A percentile compares a stretch with the other conserved stretches of the same genome.
Conservation (phyloP, 2,888 invertebrate genomes). For the Clistopyga incitator region DNA sequence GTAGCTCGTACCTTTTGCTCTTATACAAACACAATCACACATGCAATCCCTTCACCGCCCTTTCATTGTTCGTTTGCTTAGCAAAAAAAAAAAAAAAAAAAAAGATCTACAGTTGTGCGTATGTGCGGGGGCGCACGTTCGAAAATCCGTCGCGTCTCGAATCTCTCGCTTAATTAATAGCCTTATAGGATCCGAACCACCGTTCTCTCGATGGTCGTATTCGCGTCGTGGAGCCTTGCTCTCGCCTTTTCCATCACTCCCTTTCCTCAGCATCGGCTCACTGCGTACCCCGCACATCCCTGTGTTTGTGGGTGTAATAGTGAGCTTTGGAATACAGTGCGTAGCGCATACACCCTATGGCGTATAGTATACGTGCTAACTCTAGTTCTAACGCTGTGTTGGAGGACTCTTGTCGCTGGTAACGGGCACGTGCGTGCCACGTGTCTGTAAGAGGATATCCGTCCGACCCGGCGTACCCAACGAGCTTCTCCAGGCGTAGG, state of each 20-base stretch:
- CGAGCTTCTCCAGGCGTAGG: slow-evolving; percentile 59
- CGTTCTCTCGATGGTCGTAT: slow-evolving; percentile 7
- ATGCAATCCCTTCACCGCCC: slow-evolving; percentile 35
- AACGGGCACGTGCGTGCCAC: slow-evolving; percentile 82
- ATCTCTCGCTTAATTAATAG: slow-evolving; percentile 82
- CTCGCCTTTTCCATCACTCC: slow-evolving; percentile 29
- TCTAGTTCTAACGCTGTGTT: slow-evolving; percentile 42
- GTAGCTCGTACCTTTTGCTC: neutral
- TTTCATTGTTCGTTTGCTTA: slow-evolving; percentile 47
- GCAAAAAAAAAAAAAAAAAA: slow-evolving; percentile 35
- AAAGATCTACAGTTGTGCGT: slow-evolving; percentile 19
- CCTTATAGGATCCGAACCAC: slow-evolving; percentile 72
- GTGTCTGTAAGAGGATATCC: slow-evolving; percentile 84
- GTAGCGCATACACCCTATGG: slow-evolving; percentile 12
- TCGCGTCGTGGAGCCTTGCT: slow-evolving; percentile 24
- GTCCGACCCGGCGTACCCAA: slow-evolving; percentile 71
- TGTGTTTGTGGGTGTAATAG: slow-evolving; percentile 53
- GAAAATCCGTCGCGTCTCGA: slow-evolving; percentile 80
- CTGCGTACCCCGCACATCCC: slow-evolving; percentile 49
- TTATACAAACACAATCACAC: neutral
- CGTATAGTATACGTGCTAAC: slow-evolving; percentile 9
- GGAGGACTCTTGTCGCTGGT: slow-evolving; percentile 70
- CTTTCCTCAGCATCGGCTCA: slow-evolving; percentile 39
- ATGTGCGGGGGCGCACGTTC: slow-evolving; percentile 12
- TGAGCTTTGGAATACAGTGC: slow-evolving; percentile 20